Evolutionary conservation across 2,888 invertebrate species (phyloP).

Genomic region (Lasioglossum marginatum): DNA sequence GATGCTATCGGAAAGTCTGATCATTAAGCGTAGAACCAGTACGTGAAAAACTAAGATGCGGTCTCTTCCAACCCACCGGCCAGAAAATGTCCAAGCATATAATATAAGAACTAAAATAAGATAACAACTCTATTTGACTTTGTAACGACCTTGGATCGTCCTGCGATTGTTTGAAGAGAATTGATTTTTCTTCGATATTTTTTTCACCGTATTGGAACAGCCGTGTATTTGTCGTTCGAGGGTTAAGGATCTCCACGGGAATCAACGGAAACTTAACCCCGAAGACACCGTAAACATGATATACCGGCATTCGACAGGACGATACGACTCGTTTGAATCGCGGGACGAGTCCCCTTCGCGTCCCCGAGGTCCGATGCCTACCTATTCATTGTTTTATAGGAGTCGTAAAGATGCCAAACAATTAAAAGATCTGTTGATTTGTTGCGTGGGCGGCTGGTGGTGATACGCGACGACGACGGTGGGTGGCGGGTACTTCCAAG

Average conservation of each 20-base stretch:
- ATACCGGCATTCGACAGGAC: slow-evolving; percentile 62
- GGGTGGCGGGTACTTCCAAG: slow-evolving; percentile 44
- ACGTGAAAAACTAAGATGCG: too few relatives aligned
- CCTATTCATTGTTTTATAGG: slow-evolving; percentile 82
- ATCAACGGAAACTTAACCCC: slow-evolving; percentile 52
- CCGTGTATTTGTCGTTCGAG: too few relatives aligned
- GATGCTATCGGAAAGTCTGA: too few relatives aligned
- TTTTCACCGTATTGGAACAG: too few relatives aligned
- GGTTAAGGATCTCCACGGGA: slow-evolving; percentile 46
- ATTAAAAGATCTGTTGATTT: slow-evolving; percentile 79
- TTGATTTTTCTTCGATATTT: too few relatives aligned
- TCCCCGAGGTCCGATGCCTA: slow-evolving; percentile 61
- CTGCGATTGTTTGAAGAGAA: too few relatives aligned
- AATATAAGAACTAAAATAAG: too few relatives aligned
- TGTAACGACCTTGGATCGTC: too few relatives aligned
- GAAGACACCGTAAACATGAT: slow-evolving; percentile 75
- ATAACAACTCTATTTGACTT: too few relatives aligned
- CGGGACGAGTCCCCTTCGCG: slow-evolving; percentile 34
- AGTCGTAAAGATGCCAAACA: slow-evolving; percentile 78
- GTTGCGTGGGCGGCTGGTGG: slow-evolving; percentile 74
- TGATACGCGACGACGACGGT: slow-evolving; percentile 20
- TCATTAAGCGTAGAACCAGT: too few relatives aligned
- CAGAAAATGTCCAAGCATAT: too few relatives aligned
- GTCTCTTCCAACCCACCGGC: too few relatives aligned
- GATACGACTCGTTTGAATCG: slow-evolving; percentile 45